A percentile compares a stretch with the other conserved stretches of the same genome.
Evolutionary conservation across 2,888 invertebrate genomes (phyloP).

Genomic region (Macaria liturata): DNA sequence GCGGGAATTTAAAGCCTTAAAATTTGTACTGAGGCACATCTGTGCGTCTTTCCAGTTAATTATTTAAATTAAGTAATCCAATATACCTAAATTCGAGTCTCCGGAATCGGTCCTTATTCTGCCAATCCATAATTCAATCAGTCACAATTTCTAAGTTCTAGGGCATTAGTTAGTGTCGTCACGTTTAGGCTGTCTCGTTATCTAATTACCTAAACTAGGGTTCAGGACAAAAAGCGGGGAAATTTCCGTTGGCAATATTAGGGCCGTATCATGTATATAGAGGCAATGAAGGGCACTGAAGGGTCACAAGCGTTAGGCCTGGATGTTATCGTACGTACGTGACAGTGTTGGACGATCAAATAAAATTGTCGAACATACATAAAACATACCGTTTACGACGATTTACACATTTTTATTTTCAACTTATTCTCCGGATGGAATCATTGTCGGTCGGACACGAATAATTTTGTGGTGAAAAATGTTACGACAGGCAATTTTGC

Average conservation of each 20-base stretch:
- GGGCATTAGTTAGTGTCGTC: slow-evolving; percentile 11
- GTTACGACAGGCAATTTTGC: slow-evolving; percentile 3
- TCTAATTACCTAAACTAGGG: slow-evolving; percentile 18
- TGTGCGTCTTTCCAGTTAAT: background rate
- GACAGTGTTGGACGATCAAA: slow-evolving; percentile 49
- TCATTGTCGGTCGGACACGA: slow-evolving; percentile 6
- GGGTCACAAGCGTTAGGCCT: slow-evolving; percentile 47
- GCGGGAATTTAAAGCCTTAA: background rate
- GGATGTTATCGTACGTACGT: slow-evolving; percentile 52
- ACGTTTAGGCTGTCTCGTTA: slow-evolving; percentile 11
- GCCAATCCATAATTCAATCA: slow-evolving; percentile 12
- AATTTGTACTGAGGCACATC: slow-evolving; percentile 3
- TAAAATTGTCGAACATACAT: slow-evolving; percentile 45
- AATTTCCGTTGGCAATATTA: slow-evolving; percentile 45
- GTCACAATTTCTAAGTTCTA: background rate
- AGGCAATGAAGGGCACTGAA: slow-evolving; percentile 42
- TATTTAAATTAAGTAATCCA: background rate
- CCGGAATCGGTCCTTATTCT: background rate
- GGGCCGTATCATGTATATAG: slow-evolving; percentile 44
- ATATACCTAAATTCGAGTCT: background rate
- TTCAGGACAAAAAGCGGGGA: slow-evolving; percentile 13
- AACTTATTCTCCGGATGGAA: slow-evolving; percentile 19
- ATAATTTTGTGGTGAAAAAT: slow-evolving; percentile 7
- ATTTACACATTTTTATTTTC: slow-evolving; percentile 32
- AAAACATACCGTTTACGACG: slow-evolving; percentile 33